A percentile compares a stretch with the other conserved stretches of the same genome.
Evolutionary conservation across 2,113 vertebrate genomes (phyloP).

Genomic region (Gnathonemus longibarbis): DNA sequence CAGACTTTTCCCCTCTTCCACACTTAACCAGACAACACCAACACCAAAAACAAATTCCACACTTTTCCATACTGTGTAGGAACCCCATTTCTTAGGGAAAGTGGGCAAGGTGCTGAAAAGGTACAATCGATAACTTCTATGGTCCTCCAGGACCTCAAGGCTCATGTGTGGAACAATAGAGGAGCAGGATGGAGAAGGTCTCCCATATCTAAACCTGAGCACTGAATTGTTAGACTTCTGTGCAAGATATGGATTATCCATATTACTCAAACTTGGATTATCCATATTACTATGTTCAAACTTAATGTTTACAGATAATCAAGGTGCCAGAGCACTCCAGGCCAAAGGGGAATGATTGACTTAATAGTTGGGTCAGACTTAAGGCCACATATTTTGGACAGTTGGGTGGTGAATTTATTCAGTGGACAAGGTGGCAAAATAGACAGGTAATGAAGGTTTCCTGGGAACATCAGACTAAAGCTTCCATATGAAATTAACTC

Average conservation of each 20-base stretch:
- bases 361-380: background rate
- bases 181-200: background rate
- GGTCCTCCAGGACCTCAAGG: background rate
- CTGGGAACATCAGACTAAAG: background rate
- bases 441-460: background rate
- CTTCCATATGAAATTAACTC: background rate
- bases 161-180: background rate
- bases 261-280: background rate
- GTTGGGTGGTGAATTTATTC: background rate
- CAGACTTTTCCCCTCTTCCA: too few relatives aligned
- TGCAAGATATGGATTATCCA: background rate
- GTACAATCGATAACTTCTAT: background rate
- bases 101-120: background rate
- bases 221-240: background rate
- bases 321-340: background rate
- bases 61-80: background rate
- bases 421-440: background rate
- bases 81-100: background rate
- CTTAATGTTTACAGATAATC: background rate
- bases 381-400: background rate
- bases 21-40: too few relatives aligned
- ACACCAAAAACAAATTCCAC: background rate
- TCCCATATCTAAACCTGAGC: background rate
- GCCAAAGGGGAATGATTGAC: background rate
- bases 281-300: background rate